A percentile compares a stretch with the other conserved stretches of the same genome.
These are phyloP conservation scores for Strongylocentrotus purpuratus DNA, from an alignment of 35 echinoderm and acorn worm genomes.

Conservation along the genomic window DNA sequence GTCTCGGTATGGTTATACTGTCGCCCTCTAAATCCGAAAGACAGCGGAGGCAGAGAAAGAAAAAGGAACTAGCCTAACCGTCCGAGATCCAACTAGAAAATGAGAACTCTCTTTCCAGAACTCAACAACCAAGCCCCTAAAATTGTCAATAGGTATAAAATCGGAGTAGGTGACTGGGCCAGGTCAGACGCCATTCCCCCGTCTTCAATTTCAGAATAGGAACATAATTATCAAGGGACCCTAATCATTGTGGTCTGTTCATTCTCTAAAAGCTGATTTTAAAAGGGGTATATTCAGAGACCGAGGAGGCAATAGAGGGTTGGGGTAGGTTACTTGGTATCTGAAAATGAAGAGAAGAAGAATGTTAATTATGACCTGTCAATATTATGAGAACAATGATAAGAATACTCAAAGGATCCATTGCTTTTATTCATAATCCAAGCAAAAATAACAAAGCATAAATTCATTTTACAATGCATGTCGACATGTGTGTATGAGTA, in stretches of 20 bases:
- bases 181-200: not conserved
- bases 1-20: not conserved
- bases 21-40: not conserved
- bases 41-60: not conserved
- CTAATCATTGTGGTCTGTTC: not conserved
- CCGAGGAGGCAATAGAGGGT: too few species aligned
- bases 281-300: not conserved
- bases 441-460: too few species aligned
- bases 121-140: not conserved
- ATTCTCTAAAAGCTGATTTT: not conserved
- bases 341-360: too few species aligned
- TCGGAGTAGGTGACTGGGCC: not conserved
- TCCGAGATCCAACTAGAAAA: conserved; percentile 5
- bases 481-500: too few species aligned
- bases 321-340: too few species aligned
- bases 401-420: too few species aligned
- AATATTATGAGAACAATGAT: too few species aligned
- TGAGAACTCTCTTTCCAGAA: not conserved
- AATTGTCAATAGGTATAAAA: not conserved
- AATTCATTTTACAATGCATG: too few species aligned
- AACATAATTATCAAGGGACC: not conserved
- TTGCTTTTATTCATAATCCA: too few species aligned
- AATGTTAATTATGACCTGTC: too few species aligned
- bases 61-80: not conserved
- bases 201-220: not conserved